These are phyloP conservation scores for Pachycephus smyrnensis DNA, from an alignment of 2,888 invertebrate species.

Conservation along the genomic window DNA sequence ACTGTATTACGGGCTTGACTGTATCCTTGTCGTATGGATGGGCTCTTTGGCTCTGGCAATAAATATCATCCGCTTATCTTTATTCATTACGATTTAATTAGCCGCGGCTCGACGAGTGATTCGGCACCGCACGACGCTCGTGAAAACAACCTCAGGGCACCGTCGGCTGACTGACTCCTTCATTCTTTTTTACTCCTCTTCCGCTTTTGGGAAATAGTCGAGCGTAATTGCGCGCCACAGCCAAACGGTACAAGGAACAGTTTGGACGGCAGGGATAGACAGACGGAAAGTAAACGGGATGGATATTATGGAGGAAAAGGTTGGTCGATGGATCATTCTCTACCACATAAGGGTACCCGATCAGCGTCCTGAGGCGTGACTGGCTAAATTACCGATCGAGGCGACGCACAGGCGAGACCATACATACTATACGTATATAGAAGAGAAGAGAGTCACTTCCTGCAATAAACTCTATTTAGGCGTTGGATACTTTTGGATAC, in stretches of 20 bases:
- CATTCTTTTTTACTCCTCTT: not conserved
- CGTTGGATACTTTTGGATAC: not conserved
- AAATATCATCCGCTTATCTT: conserved; percentile 44
- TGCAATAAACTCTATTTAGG: not conserved
- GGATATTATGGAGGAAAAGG: not conserved
- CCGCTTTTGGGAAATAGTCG: not conserved
- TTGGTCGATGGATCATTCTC: not conserved
- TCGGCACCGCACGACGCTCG: not conserved
- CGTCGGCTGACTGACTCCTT: not conserved
- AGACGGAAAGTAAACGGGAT: not conserved
- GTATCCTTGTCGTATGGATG: conserved; percentile 41
- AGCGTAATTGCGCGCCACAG: not conserved
- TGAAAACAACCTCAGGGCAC: not conserved
- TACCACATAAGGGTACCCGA: not conserved
- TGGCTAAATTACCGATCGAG: not conserved
- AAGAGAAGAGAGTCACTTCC: not conserved
- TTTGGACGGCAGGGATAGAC: not conserved
- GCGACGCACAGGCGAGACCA: not conserved
- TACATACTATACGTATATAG: not conserved
- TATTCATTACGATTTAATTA: conserved; percentile 41
- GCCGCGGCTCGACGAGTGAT: conserved; percentile 4
- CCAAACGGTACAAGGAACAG: not conserved
- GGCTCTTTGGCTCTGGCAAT: conserved; percentile 35
- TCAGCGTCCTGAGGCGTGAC: not conserved
- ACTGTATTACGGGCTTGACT: conserved; percentile 59